Evolutionary conservation across 2,797 vertebrate species (phyloP), one percentile per base, ranked within the genome.

Genomic region (Crocodylus rhombifer): DNA sequence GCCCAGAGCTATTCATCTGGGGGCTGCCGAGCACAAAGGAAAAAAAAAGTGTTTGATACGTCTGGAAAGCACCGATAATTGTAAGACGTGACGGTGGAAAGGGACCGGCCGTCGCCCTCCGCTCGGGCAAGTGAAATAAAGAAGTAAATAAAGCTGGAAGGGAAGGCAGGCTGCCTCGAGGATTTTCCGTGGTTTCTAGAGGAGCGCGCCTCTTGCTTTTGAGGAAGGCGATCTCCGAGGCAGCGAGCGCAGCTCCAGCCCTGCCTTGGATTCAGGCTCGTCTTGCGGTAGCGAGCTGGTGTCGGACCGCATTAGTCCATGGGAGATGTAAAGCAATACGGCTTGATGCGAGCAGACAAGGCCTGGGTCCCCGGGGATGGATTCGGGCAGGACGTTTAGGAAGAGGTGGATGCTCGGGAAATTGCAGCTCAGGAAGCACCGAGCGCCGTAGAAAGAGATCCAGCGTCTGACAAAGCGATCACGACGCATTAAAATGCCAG

Each of bases 1-100:
- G 92, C 94, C 89, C 88, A 92, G 84, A 96, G 93, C 91, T 73
- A 87, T 92, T 87, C 94, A 95, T 77, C 82, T 81, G 92, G 91
- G 91, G 77, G 84, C 77, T 1, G 65, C 82, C 63, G 42, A 69
- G 61, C 36, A 65, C 58, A 14, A 85, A 51, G 86, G 28, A 60
- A n/a, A 16, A 15, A 60, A 65, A 26, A 30, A 63, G 56, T 21
- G 42, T 63, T 26, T 2, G 6, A 33, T 3, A 1, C 69, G 88
- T 88, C 94, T 86, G 89, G 91, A 92, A 92, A 92, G 86, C 88
- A 61, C 65, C 30, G 55, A 93, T 92, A 79, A 60, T 73, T 21
- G 79, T 8, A 4, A 55, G 76, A 78, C 79, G 78, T 9, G 60
- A 77, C 65, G 60, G 71, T 64, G 73, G 83, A 74, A 79, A 84